Evolutionary conservation across 2,888 invertebrate genomes (phyloP), one percentile per base, ranked within the genome.

Genomic region (Diaperis boleti): DNA sequence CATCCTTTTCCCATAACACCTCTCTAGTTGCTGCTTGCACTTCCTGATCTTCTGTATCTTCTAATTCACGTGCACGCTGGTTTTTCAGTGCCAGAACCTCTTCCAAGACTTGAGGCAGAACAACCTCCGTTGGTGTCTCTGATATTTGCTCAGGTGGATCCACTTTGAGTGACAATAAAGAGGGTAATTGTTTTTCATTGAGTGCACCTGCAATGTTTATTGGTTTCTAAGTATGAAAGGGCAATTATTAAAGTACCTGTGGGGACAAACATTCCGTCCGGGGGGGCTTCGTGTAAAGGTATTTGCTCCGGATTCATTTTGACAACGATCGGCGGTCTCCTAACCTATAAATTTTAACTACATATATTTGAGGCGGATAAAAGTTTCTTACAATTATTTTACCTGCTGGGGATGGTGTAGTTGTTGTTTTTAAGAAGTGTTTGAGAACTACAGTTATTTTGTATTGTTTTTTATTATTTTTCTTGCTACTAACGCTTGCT

Each of bases 41-140:
- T 8, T 42, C 41, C 7, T 11, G 33, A 11, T 47, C 35, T 8
- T 62, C 44, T 13, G 37, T 49, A 3, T 26, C 33, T 22, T 73
- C 72, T 50, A 95, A 85, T 76, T 95, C 92, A 68, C 92, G 90
- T 2, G 92, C 95, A 65, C 95, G 84, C 72, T 93, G 93, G 73
- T 90, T 91, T 81, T 95, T 95, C 57, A 94, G 88, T 6, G 95
- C 95, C 0, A 96, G 83, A 6, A 94, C 94, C 79, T 95, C 94
- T 80, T 96, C 96, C 41, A 96, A 81, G 6, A 92, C 96, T 74
- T 92, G 92, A 0, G 96, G 95, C 31, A 96, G 82, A 55, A 90
- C 86, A 4, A 80, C 78, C 52, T 88, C 88, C 5, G 82, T 82
- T 69, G 83, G 85, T 47, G 81, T 79, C 67, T 39, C 73, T 35